phyloP scores from a whole-genome alignment of 2,113 vertebrate species.

The Equus przewalskii region DNA sequence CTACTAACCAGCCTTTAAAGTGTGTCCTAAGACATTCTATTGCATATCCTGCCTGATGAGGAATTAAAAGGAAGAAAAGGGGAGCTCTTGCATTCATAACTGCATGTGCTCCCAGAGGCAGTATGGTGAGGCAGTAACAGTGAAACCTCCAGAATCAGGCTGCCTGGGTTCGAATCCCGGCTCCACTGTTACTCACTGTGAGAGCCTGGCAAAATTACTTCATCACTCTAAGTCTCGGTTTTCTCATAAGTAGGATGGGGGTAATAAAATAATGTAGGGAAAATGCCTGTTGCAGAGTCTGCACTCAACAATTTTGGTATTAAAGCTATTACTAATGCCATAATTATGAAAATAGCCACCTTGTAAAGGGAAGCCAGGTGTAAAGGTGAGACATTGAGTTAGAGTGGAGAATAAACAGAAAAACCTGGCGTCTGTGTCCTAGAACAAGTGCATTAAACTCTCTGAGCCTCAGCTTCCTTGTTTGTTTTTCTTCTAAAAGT shows the following conservation, averaged over 20 bases:
- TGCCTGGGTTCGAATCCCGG: neutral
- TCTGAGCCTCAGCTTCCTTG: neutral
- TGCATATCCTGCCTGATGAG: slow-evolving; percentile 30
- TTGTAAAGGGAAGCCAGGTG: neutral
- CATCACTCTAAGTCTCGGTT: neutral
- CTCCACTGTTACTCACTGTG: accelerated
- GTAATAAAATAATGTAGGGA: neutral
- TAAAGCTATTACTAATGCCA: neutral
- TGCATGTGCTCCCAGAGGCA: no score
- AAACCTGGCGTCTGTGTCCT: neutral
- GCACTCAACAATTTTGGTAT: neutral
- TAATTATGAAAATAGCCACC: neutral
- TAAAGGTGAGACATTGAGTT: neutral
- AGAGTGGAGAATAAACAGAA: neutral
- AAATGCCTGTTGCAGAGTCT: neutral
- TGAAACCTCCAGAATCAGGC: neutral
- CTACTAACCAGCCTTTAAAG: slow-evolving; percentile 66
- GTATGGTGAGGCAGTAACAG: accelerated
- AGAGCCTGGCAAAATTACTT: neutral
- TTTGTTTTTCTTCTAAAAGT: neutral
- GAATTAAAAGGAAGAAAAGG: slow-evolving; percentile 65
- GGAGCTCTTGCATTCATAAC: neutral
- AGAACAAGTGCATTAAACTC: neutral
- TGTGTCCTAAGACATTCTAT: slow-evolving; percentile 61
- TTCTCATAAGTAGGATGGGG: neutral